These are phyloP conservation scores for Mercenaria mercenaria DNA, from an alignment of 1,140 invertebrate species.

Conservation along the genomic window DNA sequence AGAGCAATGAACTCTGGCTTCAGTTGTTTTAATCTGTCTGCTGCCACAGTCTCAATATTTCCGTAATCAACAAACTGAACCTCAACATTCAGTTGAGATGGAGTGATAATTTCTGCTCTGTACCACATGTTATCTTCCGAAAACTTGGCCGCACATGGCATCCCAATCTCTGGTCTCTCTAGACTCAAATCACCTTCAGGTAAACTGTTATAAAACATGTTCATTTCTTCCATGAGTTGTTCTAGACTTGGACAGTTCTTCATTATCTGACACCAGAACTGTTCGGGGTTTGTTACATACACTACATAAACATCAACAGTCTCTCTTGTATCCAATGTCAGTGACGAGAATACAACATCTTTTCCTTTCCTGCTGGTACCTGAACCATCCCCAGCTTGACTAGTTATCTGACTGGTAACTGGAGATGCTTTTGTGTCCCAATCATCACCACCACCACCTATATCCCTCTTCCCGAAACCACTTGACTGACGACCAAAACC, in stretches of 20 bases:
- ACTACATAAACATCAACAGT: constrained; percentile 73
- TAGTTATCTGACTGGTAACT: neutral
- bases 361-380: neutral
- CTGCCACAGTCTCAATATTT: constrained; percentile 77
- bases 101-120: constrained; percentile 91
- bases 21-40: constrained; percentile 69
- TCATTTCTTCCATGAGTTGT: constrained; percentile 84
- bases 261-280: constrained; percentile 87
- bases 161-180: constrained; percentile 64
- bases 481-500: constrained; percentile 4
- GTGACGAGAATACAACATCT: constrained; percentile 17
- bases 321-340: constrained; percentile 67
- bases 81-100: constrained; percentile 89
- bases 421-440: constrained; percentile 53
- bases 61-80: constrained; percentile 90
- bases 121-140: constrained; percentile 92
- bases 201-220: constrained; percentile 68
- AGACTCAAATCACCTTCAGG: constrained; percentile 46
- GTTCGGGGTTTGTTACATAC: constrained; percentile 68
- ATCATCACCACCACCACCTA: constrained; percentile 55
- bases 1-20: constrained; percentile 85
- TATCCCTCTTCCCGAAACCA: constrained; percentile 25
- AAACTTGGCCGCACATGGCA: constrained; percentile 89
- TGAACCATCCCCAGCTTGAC: constrained; percentile 34
- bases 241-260: constrained; percentile 81